These are phyloP conservation scores for Neosalanx taihuensis DNA, from an alignment of 2,797 vertebrate genomes.

Conservation along the genomic window DNA sequence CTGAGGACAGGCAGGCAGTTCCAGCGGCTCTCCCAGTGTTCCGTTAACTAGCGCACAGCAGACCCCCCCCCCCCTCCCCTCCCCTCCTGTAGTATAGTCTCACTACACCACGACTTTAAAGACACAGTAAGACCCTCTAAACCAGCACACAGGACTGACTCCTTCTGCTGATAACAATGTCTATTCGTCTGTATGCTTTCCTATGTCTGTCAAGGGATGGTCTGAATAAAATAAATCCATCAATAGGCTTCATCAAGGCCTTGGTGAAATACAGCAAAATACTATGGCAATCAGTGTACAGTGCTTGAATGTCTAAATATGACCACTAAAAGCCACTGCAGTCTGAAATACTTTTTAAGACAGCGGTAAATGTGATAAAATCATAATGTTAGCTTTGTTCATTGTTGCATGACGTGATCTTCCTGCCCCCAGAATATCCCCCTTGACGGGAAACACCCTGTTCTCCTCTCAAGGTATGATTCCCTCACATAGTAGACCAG, in stretches of 20 bases:
- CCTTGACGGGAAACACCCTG: neutral
- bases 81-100: slow-evolving; percentile 61
- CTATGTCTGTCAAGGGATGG: neutral
- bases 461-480: too few species aligned
- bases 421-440: neutral
- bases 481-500: neutral
- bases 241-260: neutral
- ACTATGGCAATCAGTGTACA: neutral
- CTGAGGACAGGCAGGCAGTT: slow-evolving; percentile 67
- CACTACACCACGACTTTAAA: slow-evolving; percentile 72
- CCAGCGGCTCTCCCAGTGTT: slow-evolving; percentile 45
- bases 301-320: neutral
- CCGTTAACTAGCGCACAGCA: slow-evolving; percentile 60
- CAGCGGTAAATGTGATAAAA: slow-evolving; percentile 4
- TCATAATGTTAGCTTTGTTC: neutral
- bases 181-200: neutral
- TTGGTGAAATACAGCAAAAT: neutral
- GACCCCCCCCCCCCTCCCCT: slow-evolving; percentile 56
- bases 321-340: neutral
- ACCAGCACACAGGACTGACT: neutral
- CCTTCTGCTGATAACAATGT: neutral
- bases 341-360: neutral
- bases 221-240: neutral
- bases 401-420: neutral
- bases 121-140: slow-evolving; percentile 55